Evolutionary conservation across 2,797 vertebrate genomes (phyloP).

Genomic region (Phaenicophaeus curvirostris): DNA sequence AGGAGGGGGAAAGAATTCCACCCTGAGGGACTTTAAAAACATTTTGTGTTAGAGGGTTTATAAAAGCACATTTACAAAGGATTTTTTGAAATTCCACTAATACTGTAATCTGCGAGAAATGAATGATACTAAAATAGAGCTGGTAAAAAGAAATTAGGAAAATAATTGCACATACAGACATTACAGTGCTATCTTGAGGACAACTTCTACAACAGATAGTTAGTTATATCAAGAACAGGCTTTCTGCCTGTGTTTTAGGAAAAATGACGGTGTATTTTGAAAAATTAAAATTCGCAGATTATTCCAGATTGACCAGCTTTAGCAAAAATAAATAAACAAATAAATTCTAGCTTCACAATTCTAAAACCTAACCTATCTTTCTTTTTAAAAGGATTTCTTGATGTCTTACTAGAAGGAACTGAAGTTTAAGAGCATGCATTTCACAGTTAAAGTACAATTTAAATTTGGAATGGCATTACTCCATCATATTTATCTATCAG

Average conservation of each 20-base stretch:
- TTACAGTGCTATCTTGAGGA: not conserved
- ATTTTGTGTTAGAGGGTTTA: not conserved
- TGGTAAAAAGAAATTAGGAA: not conserved
- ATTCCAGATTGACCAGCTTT: not conserved
- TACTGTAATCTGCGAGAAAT: not conserved
- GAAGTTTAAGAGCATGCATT: not conserved
- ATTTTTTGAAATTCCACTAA: not conserved
- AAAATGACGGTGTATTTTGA: not conserved
- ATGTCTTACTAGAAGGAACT: not conserved
- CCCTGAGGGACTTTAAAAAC: not conserved
- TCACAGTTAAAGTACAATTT: not conserved
- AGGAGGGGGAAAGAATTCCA: not conserved
- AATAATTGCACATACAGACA: not conserved
- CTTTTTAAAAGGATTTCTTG: not conserved
- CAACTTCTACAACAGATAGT: not conserved
- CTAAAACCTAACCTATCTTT: not conserved
- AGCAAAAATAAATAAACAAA: not conserved
- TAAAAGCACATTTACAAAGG: not conserved
- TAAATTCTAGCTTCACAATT: not conserved
- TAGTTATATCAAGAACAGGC: not conserved
- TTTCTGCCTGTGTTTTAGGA: not conserved
- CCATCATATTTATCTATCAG: not conserved
- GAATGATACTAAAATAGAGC: not conserved
- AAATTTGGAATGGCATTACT: not conserved
- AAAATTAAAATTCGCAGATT: not conserved